phyloP scores from a whole-genome alignment of 2,797 vertebrate species.

The Aphelocoma californica region DNA sequence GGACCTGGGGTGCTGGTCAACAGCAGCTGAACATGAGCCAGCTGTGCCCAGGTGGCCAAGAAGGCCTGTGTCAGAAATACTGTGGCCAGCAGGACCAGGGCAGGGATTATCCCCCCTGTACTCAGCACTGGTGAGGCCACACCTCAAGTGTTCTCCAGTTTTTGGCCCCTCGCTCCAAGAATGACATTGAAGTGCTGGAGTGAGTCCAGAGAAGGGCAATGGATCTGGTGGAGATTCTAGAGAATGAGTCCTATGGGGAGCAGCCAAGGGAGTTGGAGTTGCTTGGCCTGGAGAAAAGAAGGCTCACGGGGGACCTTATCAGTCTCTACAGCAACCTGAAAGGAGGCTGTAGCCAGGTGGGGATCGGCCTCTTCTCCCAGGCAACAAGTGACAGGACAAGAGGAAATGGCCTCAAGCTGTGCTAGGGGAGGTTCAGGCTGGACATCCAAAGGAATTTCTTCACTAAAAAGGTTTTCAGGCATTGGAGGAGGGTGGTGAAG shows the following conservation, averaged over 20 bases:
- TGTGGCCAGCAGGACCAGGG: background rate
- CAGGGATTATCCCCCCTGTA: background rate
- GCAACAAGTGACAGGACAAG: background rate
- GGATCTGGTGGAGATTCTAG: background rate
- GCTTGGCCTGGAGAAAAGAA: background rate
- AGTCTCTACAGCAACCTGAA: background rate
- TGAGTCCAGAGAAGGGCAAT: background rate
- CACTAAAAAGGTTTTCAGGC: background rate
- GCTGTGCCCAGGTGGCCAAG: background rate
- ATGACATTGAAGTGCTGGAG: background rate
- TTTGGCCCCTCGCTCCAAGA: background rate
- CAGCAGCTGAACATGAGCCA: background rate
- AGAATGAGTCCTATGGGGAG: too few relatives aligned
- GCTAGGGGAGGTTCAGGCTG: too few relatives aligned
- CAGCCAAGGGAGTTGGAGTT: background rate
- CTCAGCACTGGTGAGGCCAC: rapidly evolving
- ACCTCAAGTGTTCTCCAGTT: rapidly evolving
- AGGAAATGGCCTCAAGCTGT: background rate
- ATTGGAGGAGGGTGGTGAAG: background rate
- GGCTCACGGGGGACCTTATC: rapidly evolving
- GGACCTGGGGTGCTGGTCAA: rapidly evolving
- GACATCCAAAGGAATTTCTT: background rate
- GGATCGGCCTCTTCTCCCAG: background rate
- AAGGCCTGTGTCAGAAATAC: background rate
- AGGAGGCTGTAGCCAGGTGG: background rate